Base-by-base conservation (phyloP, 2,113 vertebrate species). In the Leucoraja erinaceus region DNA sequence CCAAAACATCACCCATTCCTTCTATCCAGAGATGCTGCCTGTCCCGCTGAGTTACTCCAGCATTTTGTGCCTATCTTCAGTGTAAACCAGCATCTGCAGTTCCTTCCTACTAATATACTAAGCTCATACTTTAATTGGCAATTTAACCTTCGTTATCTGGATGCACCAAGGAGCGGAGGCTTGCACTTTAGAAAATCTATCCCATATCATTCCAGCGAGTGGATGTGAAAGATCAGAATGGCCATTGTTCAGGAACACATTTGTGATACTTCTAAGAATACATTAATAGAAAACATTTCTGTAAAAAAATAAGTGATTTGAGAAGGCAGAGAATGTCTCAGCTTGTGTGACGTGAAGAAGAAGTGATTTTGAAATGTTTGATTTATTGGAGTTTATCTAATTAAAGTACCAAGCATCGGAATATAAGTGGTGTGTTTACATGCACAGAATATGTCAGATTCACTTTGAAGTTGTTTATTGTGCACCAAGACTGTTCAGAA, bases 351-450 rank as follows among this genome's bases (percentile, higher is more conserved):
- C 66, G 47, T 72, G 68, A 33, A 91, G 70, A 91, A 11, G 66
- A 47, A 91, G 66, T 91, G 90, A 70, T 72, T 74, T 74, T 74
- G 38, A 91, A 91, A 56, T 54, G 20, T 6, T 54, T 91, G 90
- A 47, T 91, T 91, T 91, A 91, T 91, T 54, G 90, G 16, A 25
- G 68, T 72, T 72, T 70, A 11, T 33, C 68, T 91, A 22, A 91
- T 74, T 91, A 91, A 72, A 70, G 68, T 38, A 74, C 90, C 20
- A 72, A 72, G 90, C 68, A 72, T 54, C 66, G 33, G 47, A 72
- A 70, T 72, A 74, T 91, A 91, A 91, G 70, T 68, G 25, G 66
- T 25, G 66, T 91, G 90, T 91, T 91, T 91, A 91, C 90, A 91
- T 91, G 68, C 68, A 91, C 68, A 91, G 90, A 38, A 72, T 47